These are phyloP conservation scores for Corythornis leucogaster DNA, from an alignment of 2,797 vertebrate genomes.

Conservation along the genomic window DNA sequence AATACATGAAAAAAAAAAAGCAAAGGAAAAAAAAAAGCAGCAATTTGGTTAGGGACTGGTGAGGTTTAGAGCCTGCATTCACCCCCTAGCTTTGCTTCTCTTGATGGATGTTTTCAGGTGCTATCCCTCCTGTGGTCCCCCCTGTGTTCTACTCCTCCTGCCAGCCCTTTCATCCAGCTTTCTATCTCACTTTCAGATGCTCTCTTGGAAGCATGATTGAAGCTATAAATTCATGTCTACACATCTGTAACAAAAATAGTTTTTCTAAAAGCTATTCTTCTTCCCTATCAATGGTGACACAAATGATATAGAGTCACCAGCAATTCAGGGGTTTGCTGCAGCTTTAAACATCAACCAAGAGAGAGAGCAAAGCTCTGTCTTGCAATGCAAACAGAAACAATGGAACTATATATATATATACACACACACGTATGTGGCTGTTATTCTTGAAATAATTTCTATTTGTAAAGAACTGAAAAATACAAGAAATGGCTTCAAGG, in stretches of 20 bases:
- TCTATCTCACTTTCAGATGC: constrained; percentile 41
- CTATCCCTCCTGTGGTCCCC: not conserved
- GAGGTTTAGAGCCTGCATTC: not conserved
- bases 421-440: not conserved
- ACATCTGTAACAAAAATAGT: constrained; percentile 44
- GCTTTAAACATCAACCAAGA: not conserved
- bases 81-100: not conserved
- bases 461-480: not conserved
- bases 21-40: not conserved
- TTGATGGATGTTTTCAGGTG: not conserved
- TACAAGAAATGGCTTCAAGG: not conserved
- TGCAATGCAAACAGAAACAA: not conserved
- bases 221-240: constrained; percentile 13
- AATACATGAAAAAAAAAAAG: not conserved
- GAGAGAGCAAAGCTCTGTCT: not conserved
- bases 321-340: not conserved
- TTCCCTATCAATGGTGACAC: not conserved
- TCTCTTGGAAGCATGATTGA: not conserved
- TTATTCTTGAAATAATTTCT: not conserved
- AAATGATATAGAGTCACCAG: not conserved
- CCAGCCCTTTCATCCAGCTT: constrained; percentile 26
- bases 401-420: not conserved
- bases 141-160: not conserved
- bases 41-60: not conserved
- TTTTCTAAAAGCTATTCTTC: constrained; percentile 45